Percentiles rank a stretch among this genome's conserved stretches.
Evolutionary conservation across 2,888 invertebrate species (phyloP).

Genomic region (Drosophila macrospina): DNA sequence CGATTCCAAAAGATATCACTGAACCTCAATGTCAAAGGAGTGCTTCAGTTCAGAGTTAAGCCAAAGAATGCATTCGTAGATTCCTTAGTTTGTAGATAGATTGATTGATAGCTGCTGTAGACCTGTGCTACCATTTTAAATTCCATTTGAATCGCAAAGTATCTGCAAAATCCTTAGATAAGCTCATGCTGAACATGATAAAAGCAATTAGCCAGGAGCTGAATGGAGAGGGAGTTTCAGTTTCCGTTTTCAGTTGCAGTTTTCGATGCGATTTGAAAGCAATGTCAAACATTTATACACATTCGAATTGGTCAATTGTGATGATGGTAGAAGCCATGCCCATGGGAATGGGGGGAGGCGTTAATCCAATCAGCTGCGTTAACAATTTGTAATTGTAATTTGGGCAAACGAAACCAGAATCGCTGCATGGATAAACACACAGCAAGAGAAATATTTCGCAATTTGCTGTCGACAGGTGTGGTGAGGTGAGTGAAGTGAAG

Average conservation of each 20-base stretch:
- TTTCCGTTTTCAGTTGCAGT: too few relatives aligned
- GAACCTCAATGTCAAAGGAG: too few relatives aligned
- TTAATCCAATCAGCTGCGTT: slow-evolving; percentile 61
- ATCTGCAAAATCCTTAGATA: not conserved
- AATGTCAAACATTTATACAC: slow-evolving; percentile 26
- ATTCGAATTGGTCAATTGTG: slow-evolving; percentile 11
- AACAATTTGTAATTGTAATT: slow-evolving; percentile 73
- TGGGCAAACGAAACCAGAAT: slow-evolving; percentile 49
- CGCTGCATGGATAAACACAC: slow-evolving; percentile 32
- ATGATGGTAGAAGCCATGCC: not conserved
- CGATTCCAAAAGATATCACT: too few relatives aligned
- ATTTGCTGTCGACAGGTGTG: slow-evolving; percentile 28
- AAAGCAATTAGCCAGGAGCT: slow-evolving; percentile 11
- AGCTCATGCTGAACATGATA: slow-evolving; percentile 5
- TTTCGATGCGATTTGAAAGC: slow-evolving; percentile 6
- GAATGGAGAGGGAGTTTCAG: not conserved
- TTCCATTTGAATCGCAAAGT: not conserved
- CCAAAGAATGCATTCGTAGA: not conserved
- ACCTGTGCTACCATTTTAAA: not conserved
- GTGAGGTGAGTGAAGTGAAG: not conserved
- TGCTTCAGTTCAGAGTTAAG: too few relatives aligned
- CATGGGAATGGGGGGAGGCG: not conserved
- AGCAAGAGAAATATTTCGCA: slow-evolving; percentile 20
- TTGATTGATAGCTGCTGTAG: not conserved
- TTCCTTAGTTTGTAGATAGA: not conserved